Evolutionary conservation across 2,797 vertebrate genomes (phyloP).

Genomic region (Sarcophilus harrisii): DNA sequence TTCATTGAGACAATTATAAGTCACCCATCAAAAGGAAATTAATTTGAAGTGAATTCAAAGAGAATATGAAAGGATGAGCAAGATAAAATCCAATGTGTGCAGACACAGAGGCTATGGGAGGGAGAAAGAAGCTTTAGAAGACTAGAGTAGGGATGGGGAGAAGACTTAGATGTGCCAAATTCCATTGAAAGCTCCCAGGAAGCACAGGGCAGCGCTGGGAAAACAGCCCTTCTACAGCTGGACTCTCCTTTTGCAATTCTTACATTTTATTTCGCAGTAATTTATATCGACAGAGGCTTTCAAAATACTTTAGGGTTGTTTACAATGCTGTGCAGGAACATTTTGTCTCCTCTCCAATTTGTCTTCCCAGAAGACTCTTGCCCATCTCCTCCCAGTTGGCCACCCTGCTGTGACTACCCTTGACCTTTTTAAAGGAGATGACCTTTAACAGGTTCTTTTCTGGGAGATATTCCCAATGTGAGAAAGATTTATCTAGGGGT

Average conservation of each 20-base stretch:
- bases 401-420: neutral
- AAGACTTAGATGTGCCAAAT: constrained; percentile 34
- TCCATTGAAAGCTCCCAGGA: constrained; percentile 42
- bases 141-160: neutral
- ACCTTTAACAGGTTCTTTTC: neutral
- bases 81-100: constrained; percentile 35
- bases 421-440: neutral
- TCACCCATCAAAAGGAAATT: neutral
- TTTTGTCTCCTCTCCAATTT: constrained; percentile 80
- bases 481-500: neutral
- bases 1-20: neutral
- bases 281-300: constrained; percentile 82
- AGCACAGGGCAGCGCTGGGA: constrained; percentile 27
- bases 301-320: constrained; percentile 84
- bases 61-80: constrained; percentile 35
- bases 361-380: constrained; percentile 75
- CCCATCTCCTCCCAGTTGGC: neutral
- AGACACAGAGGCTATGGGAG: constrained; percentile 26
- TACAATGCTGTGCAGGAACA: constrained; percentile 82
- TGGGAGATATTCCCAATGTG: neutral
- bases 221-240: constrained; percentile 74
- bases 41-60: constrained; percentile 11
- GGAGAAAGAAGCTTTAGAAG: neutral
- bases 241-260: constrained; percentile 79
- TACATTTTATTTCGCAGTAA: constrained; percentile 68